These are phyloP conservation scores for Andrena cerasifolii DNA, from an alignment of 1,140 invertebrate genomes.

Conservation along the genomic window DNA sequence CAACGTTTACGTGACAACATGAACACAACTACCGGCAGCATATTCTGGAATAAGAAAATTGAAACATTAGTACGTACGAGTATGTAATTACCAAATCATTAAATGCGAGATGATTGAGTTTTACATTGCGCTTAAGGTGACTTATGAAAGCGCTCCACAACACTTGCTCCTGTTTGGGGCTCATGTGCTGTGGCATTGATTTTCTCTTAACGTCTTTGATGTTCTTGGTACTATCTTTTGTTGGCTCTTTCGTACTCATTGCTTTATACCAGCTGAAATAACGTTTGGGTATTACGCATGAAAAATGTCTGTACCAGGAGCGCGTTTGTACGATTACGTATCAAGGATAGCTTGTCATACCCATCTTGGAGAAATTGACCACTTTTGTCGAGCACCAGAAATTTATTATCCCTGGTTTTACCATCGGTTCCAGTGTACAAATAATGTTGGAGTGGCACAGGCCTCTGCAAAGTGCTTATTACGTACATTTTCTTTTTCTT, in stretches of 20 bases:
- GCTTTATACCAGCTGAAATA: conserved; percentile 63
- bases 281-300: conserved; percentile 1
- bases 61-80: background rate
- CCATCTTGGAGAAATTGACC: conserved; percentile 87
- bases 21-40: conserved; percentile 97
- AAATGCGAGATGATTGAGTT: background rate
- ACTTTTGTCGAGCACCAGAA: conserved; percentile 91
- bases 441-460: conserved; percentile 97
- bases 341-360: conserved; percentile 83
- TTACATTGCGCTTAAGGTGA: conserved; percentile 87
- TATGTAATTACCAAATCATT: conserved; percentile 9
- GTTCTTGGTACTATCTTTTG: conserved; percentile 38
- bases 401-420: conserved; percentile 91
- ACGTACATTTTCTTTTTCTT: conserved; percentile 97
- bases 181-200: conserved; percentile 54
- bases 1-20: conserved; percentile 95
- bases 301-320: background rate
- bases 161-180: conserved; percentile 88
- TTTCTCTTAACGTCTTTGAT: conserved; percentile 52
- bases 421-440: conserved; percentile 93
- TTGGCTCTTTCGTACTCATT: conserved; percentile 48
- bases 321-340: conserved; percentile 15
- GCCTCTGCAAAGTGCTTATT: conserved; percentile 95
- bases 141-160: conserved; percentile 93
- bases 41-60: conserved; percentile 80